Base-by-base conservation (phyloP, 2,888 invertebrate species). In the Balanococcus diminutus region DNA sequence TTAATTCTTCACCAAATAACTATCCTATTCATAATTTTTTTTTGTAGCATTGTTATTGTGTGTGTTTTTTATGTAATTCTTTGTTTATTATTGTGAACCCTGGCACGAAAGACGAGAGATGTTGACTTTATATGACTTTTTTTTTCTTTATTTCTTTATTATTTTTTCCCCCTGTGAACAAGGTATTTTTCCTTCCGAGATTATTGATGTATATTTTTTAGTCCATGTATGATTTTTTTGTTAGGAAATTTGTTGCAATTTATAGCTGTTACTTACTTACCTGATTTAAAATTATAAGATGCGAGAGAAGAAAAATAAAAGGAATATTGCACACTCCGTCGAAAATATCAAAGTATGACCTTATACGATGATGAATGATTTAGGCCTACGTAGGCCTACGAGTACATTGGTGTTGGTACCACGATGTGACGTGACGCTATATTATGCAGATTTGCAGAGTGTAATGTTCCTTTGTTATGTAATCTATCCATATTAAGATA, bases 1-100 rank as follows among this genome's bases (percentile, higher is more conserved):
- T 51, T 82, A 82, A 82, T 51, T 51, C 51, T 82, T 82, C 82
- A 82, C 82, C 82, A 82, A 82, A 82, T 82, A 82, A 82, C 75
- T 75, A 75, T 75, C 75, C 75, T 75, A 32, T 75, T 75, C 75
- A 75, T 75, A 31, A 32, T 67, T 75, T 75, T 75, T 67, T 75
- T 75, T 75, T 75, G 75, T 75, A 75, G 75, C 75, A 32, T 67
- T 67, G 75, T 75, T 75, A 75, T 75, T 75, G 75, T 75, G 32
- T 75, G 36, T 75, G 19, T 87, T 75, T 19, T 75, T 75, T 75
- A 36, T 75, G 31, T 75, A 75, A n/a, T 32, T 75, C 75, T 32
- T n/a, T 75, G 75, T 75, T 75, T 75, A 75, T 32, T 8, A 32
- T 32, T 75, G 19, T 75, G 22, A 75, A 75, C n/a, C n/a, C 36